Conservation (phyloP, 2,888 invertebrate species). For the Xanthorhoe spadicearia region DNA sequence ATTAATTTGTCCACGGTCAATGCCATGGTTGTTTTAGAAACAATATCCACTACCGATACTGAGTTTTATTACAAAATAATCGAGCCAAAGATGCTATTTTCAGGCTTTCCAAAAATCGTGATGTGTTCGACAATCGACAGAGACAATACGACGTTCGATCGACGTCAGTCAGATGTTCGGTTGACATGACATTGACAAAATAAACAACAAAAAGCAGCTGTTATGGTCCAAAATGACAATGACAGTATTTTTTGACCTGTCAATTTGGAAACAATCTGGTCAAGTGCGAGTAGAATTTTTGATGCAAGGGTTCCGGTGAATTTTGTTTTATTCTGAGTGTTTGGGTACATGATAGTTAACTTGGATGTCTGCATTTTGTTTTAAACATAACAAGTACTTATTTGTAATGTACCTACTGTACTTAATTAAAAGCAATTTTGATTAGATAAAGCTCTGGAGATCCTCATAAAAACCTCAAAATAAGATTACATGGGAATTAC, state of each 20-base stretch:
- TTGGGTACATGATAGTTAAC: too few species aligned
- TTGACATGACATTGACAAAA: background rate
- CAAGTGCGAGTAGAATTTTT: background rate
- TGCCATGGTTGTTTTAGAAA: constrained; percentile 58
- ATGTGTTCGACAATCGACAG: constrained; percentile 49
- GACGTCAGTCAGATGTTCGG: background rate
- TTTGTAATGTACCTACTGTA: too few species aligned
- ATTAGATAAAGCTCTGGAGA: too few species aligned
- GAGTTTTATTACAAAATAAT: constrained; percentile 40
- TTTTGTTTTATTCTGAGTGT: too few species aligned
- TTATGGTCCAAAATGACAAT: background rate
- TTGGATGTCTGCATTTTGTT: too few species aligned
- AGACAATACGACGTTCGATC: background rate
- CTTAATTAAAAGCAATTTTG: too few species aligned
- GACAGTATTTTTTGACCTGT: background rate
- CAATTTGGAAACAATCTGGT: background rate
- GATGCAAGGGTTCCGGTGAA: background rate
- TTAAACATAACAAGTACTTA: too few species aligned
- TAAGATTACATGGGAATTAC: too few species aligned
- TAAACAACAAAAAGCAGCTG: background rate
- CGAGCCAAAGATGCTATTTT: constrained; percentile 54
- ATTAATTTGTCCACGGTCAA: constrained; percentile 75
- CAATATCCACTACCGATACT: constrained; percentile 30
- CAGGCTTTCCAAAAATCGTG: constrained; percentile 58
- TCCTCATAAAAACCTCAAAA: too few species aligned